These are phyloP conservation scores for Bicyclus anynana DNA, from an alignment of 1,140 invertebrate species.

Conservation along the genomic window DNA sequence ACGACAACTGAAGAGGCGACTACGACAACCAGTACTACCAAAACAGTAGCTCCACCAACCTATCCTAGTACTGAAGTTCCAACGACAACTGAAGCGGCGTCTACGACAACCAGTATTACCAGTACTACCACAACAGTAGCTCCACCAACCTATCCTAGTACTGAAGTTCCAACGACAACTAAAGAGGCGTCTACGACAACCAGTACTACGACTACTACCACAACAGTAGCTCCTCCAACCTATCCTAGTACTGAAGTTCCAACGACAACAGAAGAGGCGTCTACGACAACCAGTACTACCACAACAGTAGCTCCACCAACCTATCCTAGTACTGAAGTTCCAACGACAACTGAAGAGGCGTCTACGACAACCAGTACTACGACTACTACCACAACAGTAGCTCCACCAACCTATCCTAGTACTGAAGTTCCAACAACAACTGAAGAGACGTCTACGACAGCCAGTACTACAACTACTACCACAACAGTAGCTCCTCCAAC, in stretches of 20 bases:
- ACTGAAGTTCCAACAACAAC: neutral
- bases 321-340: neutral
- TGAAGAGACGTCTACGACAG: neutral
- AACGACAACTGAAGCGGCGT: neutral
- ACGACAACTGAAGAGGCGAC: neutral
- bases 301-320: too few relatives aligned
- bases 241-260: neutral
- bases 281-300: neutral
- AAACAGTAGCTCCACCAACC: neutral
- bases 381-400: neutral
- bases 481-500: neutral
- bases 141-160: neutral
- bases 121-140: neutral
- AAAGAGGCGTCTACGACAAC: neutral
- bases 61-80: neutral
- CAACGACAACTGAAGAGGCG: neutral
- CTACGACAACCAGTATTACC: neutral
- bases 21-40: neutral
- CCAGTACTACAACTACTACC: neutral
- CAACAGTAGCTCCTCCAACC: neutral
- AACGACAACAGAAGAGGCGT: neutral
- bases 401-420: neutral
- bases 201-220: neutral
- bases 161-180: neutral
- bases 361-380: constrained; percentile 6